These are phyloP conservation scores for Ophioderma brevispina DNA, from an alignment of 35 echinoderm and acorn worm genomes.

Conservation along the genomic window DNA sequence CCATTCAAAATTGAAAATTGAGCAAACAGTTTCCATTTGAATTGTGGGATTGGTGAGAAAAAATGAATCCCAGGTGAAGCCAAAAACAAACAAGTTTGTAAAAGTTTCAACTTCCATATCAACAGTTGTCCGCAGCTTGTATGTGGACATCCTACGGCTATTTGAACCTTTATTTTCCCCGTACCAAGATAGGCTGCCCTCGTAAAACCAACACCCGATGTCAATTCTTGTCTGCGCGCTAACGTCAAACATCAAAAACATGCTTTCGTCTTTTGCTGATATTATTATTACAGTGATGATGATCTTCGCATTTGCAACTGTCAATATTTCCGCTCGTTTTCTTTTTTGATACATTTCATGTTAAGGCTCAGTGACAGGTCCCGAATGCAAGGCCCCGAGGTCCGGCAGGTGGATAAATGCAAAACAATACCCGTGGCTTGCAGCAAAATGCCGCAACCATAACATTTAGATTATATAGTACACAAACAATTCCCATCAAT, in stretches of 20 bases:
- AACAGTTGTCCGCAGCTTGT: too few species aligned
- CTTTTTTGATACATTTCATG: conserved; percentile 7
- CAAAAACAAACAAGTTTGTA: too few species aligned
- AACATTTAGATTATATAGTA: conserved; percentile 12
- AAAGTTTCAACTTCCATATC: too few species aligned
- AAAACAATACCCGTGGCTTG: background rate
- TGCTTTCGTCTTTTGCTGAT: background rate
- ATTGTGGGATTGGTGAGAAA: too few species aligned
- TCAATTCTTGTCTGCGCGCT: background rate
- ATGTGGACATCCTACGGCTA: background rate
- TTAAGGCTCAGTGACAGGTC: background rate
- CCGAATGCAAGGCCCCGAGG: background rate
- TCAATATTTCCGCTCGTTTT: background rate
- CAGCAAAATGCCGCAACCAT: conserved; percentile 12
- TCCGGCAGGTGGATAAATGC: background rate
- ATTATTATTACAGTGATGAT: conserved; percentile 12
- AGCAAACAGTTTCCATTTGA: too few species aligned
- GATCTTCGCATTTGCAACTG: conserved; percentile 1
- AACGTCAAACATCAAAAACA: conserved; percentile 7
- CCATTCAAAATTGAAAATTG: too few species aligned
- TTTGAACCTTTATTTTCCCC: background rate
- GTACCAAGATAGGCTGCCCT: background rate
- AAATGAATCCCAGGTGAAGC: too few species aligned
- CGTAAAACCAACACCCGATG: background rate
- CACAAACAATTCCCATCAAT: background rate